Evolutionary conservation across 1,140 invertebrate species (phyloP), one percentile per base, ranked within the genome.

Genomic region (Drosophila sp.): DNA sequence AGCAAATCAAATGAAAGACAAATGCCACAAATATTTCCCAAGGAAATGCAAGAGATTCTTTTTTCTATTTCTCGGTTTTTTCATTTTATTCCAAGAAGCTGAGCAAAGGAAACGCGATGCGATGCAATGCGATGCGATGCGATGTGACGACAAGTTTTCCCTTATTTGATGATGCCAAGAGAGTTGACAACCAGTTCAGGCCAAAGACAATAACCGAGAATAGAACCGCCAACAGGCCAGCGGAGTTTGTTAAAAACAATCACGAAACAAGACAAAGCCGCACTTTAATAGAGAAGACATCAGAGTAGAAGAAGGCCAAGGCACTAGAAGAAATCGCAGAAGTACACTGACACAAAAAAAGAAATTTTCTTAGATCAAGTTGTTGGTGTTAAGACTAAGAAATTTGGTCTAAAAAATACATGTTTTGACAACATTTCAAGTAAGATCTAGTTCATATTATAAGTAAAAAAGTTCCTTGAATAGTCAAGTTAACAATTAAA

Each of bases 11-110:
- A 65, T 67, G 56, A 64, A 40, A 72, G 46, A 66, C 66, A 67
- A 78, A 86, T 83, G 84, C 82, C 82, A 83, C 63, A 89, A 66
- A 87, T 87, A 74, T 83, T 87, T 87, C 84, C 84, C 82, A 87
- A 83, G 82, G 83, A 87, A 87, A 89, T 87, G 75, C 76, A 77
- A 73, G 43, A 87, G 83, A 87, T 87, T 89, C 84, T 83, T 79
- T 50, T 25, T 48, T 21, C 34, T 27, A 27, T 71, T 86, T 5
- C 25, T 3, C n/a, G n/a, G n/a, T n/a, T n/a, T n/a, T n/a, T n/a
- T n/a, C n/a, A n/a, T n/a, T n/a, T 1, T 21, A 21, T 87, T 87
- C 82, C 72, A 61, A 75, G 83, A 84, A 84, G 72, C 36, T n/a
- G 48, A 46, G 29, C 71, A 48, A 62, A 36, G 34, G 58, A 80